These are phyloP conservation scores for Drosophila funebris DNA, from an alignment of 1,140 invertebrate species.

Conservation along the genomic window DNA sequence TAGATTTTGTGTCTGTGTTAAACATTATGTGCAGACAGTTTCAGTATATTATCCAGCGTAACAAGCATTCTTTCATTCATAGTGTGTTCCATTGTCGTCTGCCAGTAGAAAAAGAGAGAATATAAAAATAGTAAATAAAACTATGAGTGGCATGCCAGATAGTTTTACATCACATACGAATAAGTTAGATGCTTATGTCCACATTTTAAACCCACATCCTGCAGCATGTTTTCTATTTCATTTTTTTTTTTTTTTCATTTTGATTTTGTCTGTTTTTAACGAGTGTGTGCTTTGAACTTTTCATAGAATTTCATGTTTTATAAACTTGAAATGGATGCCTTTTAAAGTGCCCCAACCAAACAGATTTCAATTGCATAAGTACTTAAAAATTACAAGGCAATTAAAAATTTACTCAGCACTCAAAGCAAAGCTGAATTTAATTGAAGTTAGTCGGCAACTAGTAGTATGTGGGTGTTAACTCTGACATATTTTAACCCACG, in stretches of 20 bases:
- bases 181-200: conserved; percentile 40
- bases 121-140: conserved; percentile 29
- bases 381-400: conserved; percentile 32
- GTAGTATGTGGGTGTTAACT: neutral
- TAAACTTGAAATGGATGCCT: neutral
- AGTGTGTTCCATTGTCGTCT: conserved; percentile 34
- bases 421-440: conserved; percentile 10
- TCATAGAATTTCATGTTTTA: conserved; percentile 17
- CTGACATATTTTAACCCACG: neutral
- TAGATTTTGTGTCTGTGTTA: conserved; percentile 2
- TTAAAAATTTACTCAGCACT: conserved; percentile 53
- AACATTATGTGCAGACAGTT: conserved; percentile 29
- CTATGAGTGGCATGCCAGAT: conserved; percentile 33
- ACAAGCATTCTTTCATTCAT: neutral
- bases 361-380: conserved; percentile 31
- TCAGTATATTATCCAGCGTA: conserved; percentile 17
- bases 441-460: conserved; percentile 27
- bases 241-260: conserved; percentile 31
- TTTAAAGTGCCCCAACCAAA: conserved; percentile 9
- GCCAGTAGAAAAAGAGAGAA: neutral
- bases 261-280: conserved; percentile 62
- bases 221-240: conserved; percentile 29
- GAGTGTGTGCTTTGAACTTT: conserved; percentile 52
- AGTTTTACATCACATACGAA: conserved; percentile 27
- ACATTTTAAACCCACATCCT: conserved; percentile 59